A percentile compares a stretch with the other conserved stretches of the same genome.
phyloP scores from a whole-genome alignment of 2,888 invertebrate genomes.

The Xanthia icteritia region DNA sequence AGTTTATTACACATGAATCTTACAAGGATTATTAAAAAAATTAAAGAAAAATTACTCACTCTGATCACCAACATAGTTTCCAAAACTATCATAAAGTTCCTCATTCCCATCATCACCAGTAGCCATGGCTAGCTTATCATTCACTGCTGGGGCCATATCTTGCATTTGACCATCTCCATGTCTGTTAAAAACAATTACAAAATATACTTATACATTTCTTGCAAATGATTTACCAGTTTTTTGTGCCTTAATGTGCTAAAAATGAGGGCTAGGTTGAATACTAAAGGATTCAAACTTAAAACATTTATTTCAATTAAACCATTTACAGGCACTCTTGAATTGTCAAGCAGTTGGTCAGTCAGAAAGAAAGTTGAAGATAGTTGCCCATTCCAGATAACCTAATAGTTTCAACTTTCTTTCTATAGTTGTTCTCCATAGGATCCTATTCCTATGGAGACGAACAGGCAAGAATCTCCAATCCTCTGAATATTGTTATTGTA shows the following conservation, averaged over 20 bases:
- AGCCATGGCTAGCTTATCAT: conserved; percentile 68
- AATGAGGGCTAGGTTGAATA: background rate
- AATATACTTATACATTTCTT: background rate
- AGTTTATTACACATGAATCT: background rate
- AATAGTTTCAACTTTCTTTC: too few relatives aligned
- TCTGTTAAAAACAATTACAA: conserved; percentile 28
- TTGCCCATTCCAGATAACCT: background rate
- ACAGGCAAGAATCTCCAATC: background rate
- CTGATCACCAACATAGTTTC: conserved; percentile 83
- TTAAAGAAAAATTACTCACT: conserved; percentile 66
- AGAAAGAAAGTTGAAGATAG: background rate
- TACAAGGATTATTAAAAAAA: background rate
- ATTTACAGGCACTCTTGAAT: background rate
- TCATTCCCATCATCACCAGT: conserved; percentile 75
- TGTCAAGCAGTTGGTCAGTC: background rate
- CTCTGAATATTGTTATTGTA: background rate
- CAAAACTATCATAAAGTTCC: conserved; percentile 84
- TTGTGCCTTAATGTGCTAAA: too few relatives aligned
- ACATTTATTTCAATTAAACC: background rate
- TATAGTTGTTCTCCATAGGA: too few relatives aligned
- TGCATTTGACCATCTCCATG: conserved; percentile 66
- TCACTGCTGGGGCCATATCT: conserved; percentile 75
- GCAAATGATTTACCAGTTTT: background rate
- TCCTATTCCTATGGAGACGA: background rate
- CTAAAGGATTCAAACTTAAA: background rate